Conservation (phyloP, 1,140 invertebrate genomes). For the Nylanderia fulva region DNA sequence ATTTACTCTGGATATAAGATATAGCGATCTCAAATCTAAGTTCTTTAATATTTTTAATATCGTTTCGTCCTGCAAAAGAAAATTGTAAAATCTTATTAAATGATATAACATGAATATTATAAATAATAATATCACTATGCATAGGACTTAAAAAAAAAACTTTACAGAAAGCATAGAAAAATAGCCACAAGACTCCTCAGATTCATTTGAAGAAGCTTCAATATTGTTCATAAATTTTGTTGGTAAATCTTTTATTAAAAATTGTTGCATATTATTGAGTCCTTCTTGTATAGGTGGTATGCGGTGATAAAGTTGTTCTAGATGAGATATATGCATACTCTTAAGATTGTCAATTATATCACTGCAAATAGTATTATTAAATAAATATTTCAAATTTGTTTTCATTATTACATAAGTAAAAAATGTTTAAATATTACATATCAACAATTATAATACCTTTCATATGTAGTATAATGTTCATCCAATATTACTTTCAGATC, state of each 20-base stretch:
- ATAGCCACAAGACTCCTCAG: slow-evolving; percentile 75
- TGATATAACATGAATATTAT: neutral
- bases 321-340: slow-evolving; percentile 79
- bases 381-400: slow-evolving; percentile 27
- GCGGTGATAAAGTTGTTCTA: slow-evolving; percentile 80
- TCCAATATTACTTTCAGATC: slow-evolving; percentile 79
- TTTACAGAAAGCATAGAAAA: slow-evolving; percentile 84
- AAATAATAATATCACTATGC: slow-evolving; percentile 50
- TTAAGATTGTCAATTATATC: slow-evolving; percentile 81
- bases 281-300: slow-evolving; percentile 84
- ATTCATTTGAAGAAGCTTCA: slow-evolving; percentile 73
- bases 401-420: neutral
- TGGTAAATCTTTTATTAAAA: slow-evolving; percentile 84
- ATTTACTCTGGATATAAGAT: slow-evolving; percentile 91
- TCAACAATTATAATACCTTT: slow-evolving; percentile 75
- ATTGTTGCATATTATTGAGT: slow-evolving; percentile 82
- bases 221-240: slow-evolving; percentile 81
- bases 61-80: slow-evolving; percentile 88
- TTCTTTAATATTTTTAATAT: slow-evolving; percentile 91
- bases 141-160: slow-evolving; percentile 8
- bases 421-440: neutral
- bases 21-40: slow-evolving; percentile 92
- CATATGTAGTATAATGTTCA: slow-evolving; percentile 81
- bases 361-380: slow-evolving; percentile 73
- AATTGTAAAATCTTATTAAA: slow-evolving; percentile 40